phyloP scores from a whole-genome alignment of 1,140 invertebrate species.

The Paralvinella palmiformis region DNA sequence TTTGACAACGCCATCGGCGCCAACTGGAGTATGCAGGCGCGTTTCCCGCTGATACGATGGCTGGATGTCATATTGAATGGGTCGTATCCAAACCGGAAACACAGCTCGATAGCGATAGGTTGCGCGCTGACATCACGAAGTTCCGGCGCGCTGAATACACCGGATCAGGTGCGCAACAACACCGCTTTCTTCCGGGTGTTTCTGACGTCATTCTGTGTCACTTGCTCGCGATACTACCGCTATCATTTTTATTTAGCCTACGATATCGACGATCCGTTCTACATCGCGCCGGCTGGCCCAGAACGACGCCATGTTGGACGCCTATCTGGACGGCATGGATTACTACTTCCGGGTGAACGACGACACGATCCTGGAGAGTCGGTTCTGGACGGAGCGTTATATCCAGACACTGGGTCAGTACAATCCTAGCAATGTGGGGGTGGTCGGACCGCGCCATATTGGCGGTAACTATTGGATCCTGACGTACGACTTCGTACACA shows the following conservation, averaged over 20 bases:
- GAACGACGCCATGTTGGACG: constrained; percentile 23
- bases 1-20: no score
- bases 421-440: constrained; percentile 20
- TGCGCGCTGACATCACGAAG: constrained; percentile 15
- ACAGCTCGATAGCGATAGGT: constrained; percentile 14
- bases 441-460: constrained; percentile 19
- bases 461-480: constrained; percentile 18
- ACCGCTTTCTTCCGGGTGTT: constrained; percentile 18
- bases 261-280: constrained; percentile 18
- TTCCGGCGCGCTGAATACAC: not conserved
- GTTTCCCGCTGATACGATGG: no score
- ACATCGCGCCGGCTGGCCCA: constrained; percentile 18
- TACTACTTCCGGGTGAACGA: constrained; percentile 22
- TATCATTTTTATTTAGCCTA: constrained; percentile 20
- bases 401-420: constrained; percentile 16
- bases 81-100: no score
- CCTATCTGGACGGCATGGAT: constrained; percentile 20
- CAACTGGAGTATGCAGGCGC: no score
- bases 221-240: constrained; percentile 9
- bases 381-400: constrained; percentile 19
- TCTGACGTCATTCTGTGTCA: constrained; percentile 17
- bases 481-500: constrained; percentile 21
- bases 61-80: no score
- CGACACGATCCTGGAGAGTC: constrained; percentile 19
- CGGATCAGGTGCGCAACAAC: constrained; percentile 13